Base-by-base conservation (phyloP, 2,888 invertebrate genomes). In the Gymnoscelis rufifasciata region DNA sequence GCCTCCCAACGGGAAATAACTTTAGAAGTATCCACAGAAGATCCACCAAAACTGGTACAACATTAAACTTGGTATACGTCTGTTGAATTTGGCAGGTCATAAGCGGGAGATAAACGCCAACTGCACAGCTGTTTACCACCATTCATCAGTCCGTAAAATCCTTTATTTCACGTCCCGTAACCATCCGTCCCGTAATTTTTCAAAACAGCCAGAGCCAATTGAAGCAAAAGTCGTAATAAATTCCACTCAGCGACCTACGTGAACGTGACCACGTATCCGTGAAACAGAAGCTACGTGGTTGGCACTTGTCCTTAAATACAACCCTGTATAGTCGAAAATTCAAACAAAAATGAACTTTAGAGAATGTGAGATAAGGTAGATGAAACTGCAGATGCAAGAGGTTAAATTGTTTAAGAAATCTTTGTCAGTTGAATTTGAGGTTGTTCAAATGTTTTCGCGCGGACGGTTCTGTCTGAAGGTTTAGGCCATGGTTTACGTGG, bases 251-350 rank as follows among this genome's bases (percentile, higher is more conserved):
- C 64, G 56, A 55, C 44, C 59, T 68, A 76, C 79, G 79, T 75
- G 79, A 75, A 77, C 79, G 79, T 77, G 79, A 76, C 69, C 74
- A 60, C 74, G 68, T 70, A 64, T 60, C 70, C 66, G 60, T 62
- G 67, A 62, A 68, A 71, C 71, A 60, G 59, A 59, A 48, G 55
- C 53, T 72, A 77, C 77, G 75, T 77, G 73, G 61, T 64, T 64
- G 67, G 62, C 66, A 64, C 66, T 66, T 60, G 65, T 61, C 60
- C 51, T 56, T 54, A 19, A 33, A 39, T 30, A 56, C 54, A 56
- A 52, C 37, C 33, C 46, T 30, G 23, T 35, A 43, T 48, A 24
- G 35, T 7, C 13, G 0, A 1, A 6, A 23, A 3, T 11, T 15
- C 15, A 38, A 19, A 2, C 23, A 5, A 45, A 48, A 28, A 44